Evolutionary conservation across 2,113 vertebrate genomes (phyloP), one percentile per base, ranked within the genome.

Genomic region (Microcebus tavaratra): DNA sequence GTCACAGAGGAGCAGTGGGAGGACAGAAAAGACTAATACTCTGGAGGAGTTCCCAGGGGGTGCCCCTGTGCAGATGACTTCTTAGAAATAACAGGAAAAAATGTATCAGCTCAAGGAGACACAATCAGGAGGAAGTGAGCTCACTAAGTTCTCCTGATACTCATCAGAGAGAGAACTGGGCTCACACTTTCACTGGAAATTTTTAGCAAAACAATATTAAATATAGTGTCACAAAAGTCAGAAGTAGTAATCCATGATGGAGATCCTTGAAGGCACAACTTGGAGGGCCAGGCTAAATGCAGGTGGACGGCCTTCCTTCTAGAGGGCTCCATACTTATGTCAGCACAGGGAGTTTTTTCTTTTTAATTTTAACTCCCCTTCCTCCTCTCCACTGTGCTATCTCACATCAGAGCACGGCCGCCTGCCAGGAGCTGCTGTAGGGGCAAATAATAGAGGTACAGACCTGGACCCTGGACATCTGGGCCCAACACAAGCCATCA

Each of bases 41-140:
- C 50, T 23, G 20, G 59, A 34, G 50, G 59, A 34, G 50, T 55
- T 17, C 20, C 67, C 25, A 10, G 59, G 61, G 34, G 5, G 20
- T 4, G 57, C 57, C 53, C 5, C 0, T 1, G 53, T 2, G 5
- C 3, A 20, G 21, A 29, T 0, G 0, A 23, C n/a, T n/a, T 67
- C 65, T 65, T 31, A 25, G 73, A 82, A 90, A 45, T 36, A 70
- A 39, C 27, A 76, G 88, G 73, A 86, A 79, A 85, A 76, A 70
- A 1, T 5, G 23, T 5, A 42, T 18, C n/a, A 81, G 45, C 11
- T 18, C 72, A 48, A n/a, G 9, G 4, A 48, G 55, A 50, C 5
- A 39, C 20, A 9, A 31, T 9, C 31, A 23, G 36, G 36, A 90
- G 80, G 39, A 72, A 50, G 61, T 31, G 2, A 2, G 25, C 61